Evolutionary conservation across 2,113 vertebrate genomes (phyloP), one percentile per base, ranked within the genome.

Genomic region (Heptranchias perlo): DNA sequence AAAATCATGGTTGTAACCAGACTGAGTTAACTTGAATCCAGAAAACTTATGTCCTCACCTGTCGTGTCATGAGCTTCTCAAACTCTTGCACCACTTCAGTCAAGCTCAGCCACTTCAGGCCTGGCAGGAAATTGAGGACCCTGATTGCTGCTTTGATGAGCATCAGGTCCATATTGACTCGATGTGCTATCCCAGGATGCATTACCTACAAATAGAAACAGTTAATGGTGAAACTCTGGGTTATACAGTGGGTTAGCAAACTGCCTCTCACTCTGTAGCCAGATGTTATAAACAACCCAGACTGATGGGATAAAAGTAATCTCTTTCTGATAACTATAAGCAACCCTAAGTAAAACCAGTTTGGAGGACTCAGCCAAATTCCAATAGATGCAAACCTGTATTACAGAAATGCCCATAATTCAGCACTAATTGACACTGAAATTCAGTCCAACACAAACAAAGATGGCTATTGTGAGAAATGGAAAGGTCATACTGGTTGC

Each of bases 31-130:
- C 96, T 61, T n/a, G 35, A n/a, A n/a, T n/a, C n/a, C n/a, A n/a
- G n/a, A n/a, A n/a, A n/a, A n/a, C n/a, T n/a, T n/a, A n/a, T 0
- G 0, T 52, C 61, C 96, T 54, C 95, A 99, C 99, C 98, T 99
- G 99, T 97, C 98, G 98, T 96, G 98, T 98, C 99, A 99, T 99
- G 91, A 99, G 98, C 97, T 98, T 99, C 97, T 99, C 98, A 97
- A 99, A 99, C 97, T 99, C 99, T 2, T 98, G 98, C 78, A 99
- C 98, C 0, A 99, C 97, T 97, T 99, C 99, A 0, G 97, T 98
- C 96, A 99, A 97, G 96, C 99, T 99, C 96, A 99, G 98, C 99
- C 99, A 99, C 97, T 98, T 98, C 96, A 99, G 96, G n/a, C 98
- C 98, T 0, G 99, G 99, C 93, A 99, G 96, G 96, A 98, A 98